Base-by-base conservation (phyloP, 2,113 vertebrate genomes). In the Centrocercus urophasianus region DNA sequence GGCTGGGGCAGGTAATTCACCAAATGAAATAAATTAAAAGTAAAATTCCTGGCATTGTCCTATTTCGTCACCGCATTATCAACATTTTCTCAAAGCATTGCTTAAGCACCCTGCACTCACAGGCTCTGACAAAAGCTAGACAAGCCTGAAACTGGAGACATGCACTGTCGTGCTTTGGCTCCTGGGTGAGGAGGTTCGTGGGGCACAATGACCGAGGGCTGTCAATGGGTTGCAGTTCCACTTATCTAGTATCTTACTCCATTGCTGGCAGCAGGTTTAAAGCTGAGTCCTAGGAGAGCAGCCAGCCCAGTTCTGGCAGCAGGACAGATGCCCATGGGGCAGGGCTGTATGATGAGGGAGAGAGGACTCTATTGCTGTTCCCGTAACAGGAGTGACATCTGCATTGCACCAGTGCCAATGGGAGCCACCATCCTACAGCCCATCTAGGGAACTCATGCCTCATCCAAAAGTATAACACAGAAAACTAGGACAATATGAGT, bases 301-400 rank as follows among this genome's bases (percentile, higher is more conserved):
- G 48, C 30, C 1, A 84, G 47, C 18, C 20, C 0, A 0, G 2
- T 8, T 13, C 2, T 65, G 82, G 22, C 36, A 8, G 7, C 0
- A 2, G 48, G 66, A 69, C 1, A 73, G 56, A 28, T 17, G 47
- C 3, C 22, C 22, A 24, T 0, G 6, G 50, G 42, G 47, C 11
- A 70, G 59, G 17, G 71, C 11, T 2, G 2, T 16, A 19, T 5
- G 8, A 57, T 11, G 28, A 7, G 3, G 48, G 10, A 64, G 11
- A n/a, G 19, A 73, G 25, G 60, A 27, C 21, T 30, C 56, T 8
- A 10, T 4, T 1, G 0, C 25, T 1, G 0, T 3, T 22, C 45
- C 34, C 28, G 7, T 45, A 66, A 15, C 7, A 0, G 27, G 36
- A 27, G 42, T 47, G 15, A 74, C 4, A 4, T 5, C 16, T 54